Evolutionary conservation across 2,113 vertebrate species (phyloP).

Genomic region (Stigmatopora nigra): DNA sequence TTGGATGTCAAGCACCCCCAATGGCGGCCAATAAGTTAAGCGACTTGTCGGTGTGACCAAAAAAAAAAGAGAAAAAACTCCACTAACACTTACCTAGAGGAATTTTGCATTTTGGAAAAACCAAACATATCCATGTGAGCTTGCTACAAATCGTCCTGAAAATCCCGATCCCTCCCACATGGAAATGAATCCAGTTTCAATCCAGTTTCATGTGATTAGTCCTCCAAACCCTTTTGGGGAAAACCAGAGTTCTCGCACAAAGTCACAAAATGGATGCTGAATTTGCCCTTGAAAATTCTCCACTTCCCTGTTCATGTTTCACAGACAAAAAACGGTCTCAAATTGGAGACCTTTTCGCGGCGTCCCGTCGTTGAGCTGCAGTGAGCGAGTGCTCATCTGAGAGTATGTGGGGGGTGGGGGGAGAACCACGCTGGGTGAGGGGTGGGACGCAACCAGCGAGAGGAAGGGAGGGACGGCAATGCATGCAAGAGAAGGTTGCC

Average conservation of each 20-base stretch:
- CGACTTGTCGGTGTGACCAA: no score
- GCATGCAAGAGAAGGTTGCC: no score
- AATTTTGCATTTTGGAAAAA: slow-evolving; percentile 68
- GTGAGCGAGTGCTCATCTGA: slow-evolving; percentile 47
- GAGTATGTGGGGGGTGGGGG: slow-evolving; percentile 34
- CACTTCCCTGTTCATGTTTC: neutral
- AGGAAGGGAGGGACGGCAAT: slow-evolving; percentile 12
- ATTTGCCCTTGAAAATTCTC: slow-evolving; percentile 26
- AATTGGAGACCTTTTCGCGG: slow-evolving; percentile 18
- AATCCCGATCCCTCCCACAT: slow-evolving; percentile 22
- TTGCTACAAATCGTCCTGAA: slow-evolving; percentile 20
- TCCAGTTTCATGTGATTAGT: slow-evolving; percentile 46
- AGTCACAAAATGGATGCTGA: slow-evolving; percentile 26
- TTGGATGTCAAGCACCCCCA: no score
- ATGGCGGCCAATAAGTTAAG: no score
- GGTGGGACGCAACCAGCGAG: slow-evolving; percentile 13
- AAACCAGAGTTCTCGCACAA: slow-evolving; percentile 7
- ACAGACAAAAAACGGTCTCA: slow-evolving; percentile 26
- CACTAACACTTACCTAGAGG: slow-evolving; percentile 52
- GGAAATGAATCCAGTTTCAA: slow-evolving; percentile 38
- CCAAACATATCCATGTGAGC: slow-evolving; percentile 67
- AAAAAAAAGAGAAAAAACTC: no score
- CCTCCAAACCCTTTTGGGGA: slow-evolving; percentile 12
- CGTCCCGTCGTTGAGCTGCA: slow-evolving; percentile 34
- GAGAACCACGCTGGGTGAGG: slow-evolving; percentile 18